Conservation (phyloP, 30 jellyfish, hydroid and myxozoan genomes). For the Hydra vulgaris region DNA sequence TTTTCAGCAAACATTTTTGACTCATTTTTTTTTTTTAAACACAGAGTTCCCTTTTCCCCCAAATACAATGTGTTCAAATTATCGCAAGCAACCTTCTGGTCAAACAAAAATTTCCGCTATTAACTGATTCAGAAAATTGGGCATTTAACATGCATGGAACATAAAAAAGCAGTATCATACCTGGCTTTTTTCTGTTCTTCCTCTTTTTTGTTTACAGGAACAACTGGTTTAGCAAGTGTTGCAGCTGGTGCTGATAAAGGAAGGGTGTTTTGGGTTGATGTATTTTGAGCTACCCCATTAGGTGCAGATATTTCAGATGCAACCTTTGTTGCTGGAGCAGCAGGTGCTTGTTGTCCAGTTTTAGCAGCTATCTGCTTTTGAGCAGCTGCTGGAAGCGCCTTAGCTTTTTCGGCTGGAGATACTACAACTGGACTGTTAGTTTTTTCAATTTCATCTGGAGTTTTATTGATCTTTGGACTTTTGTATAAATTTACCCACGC, state of each 20-base stretch:
- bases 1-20: not conserved
- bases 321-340: not conserved
- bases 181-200: conserved; percentile 43
- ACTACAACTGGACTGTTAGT: conserved; percentile 11
- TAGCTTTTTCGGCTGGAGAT: not conserved
- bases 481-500: conserved; percentile 62
- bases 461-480: conserved; percentile 10
- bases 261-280: not conserved
- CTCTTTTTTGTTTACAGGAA: conserved; percentile 22
- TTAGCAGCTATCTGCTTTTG: conserved; percentile 27
- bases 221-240: conserved; percentile 4
- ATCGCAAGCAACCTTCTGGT: not conserved
- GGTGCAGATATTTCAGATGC: not conserved
- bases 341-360: conserved; percentile 3
- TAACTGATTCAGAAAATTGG: not conserved
- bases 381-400: conserved; percentile 34
- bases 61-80: not conserved
- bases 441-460: not conserved
- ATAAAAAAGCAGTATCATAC: conserved; percentile 14
- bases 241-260: conserved; percentile 1
- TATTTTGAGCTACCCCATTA: conserved; percentile 1
- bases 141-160: not conserved
- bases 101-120: not conserved
- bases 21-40: not conserved
- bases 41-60: not conserved